Evolutionary conservation across 2,113 vertebrate species (phyloP), one percentile per base, ranked within the genome.

Genomic region (Hiodon alosoides): DNA sequence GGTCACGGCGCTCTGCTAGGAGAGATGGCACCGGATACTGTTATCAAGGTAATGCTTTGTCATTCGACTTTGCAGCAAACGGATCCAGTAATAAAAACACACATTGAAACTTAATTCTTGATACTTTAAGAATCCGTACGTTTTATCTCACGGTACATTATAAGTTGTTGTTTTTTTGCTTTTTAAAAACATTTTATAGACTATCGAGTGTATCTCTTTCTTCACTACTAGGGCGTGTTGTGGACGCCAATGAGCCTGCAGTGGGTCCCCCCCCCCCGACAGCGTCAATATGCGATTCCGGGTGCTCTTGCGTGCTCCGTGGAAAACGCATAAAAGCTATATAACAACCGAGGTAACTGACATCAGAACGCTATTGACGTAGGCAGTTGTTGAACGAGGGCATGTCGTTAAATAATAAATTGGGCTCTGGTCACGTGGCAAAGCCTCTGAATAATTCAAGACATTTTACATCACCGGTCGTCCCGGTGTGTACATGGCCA

Each of bases 371-470:
- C 51, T 54, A 72, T 66, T 77, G 76, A 77, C 69, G 76, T 77
- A 67, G 48, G 69, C 68, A 72, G 60, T 48, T 66, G 69, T 58
- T 66, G 60, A 66, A 64, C 54, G 61, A 61, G 69, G 69, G 53
- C 62, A 66, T 72, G 54, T 66, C 67, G 69, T 77, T 72, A 77
- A 75, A 72, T 72, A 77, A 77, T 77, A 72, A 62, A 67, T 71
- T 52, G 31, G 62, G 53, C 51, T 57, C 7, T 52, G 69, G 69
- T 77, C 76, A 77, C 76, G 69, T 77, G 76, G 69, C 9, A 50
- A 10, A 64, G 17, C 31, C 16, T 58, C 14, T 72, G 76, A 70
- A 77, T 71, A 65, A 76, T 76, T 76, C 68, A 71, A 60, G 50
- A 71, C 55, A 48, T 59, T 77, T 72, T 77, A 53, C 76, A 72